These are phyloP conservation scores for Laothoe populi DNA, from an alignment of 2,888 invertebrate species.

Conservation along the genomic window DNA sequence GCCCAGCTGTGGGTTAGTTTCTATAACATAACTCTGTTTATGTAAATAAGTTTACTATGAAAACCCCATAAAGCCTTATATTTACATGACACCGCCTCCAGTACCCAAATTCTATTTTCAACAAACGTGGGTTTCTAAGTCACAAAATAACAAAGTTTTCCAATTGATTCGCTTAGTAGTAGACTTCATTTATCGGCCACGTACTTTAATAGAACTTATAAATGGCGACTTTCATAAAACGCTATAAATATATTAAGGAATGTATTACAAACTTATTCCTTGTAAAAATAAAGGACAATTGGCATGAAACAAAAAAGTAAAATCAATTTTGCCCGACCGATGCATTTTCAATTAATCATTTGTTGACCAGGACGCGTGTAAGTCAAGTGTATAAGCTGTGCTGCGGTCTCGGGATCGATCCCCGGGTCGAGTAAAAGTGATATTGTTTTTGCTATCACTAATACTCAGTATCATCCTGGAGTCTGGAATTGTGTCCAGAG, in stretches of 20 bases:
- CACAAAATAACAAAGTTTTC: background rate
- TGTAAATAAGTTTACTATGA: too few species aligned
- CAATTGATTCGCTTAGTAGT: slow-evolving; percentile 15
- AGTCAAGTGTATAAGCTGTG: slow-evolving; percentile 62
- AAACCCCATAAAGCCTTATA: slow-evolving; percentile 4
- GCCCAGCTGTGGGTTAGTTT: too few species aligned
- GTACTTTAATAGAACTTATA: slow-evolving; percentile 19
- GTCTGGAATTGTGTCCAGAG: too few species aligned
- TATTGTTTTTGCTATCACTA: too few species aligned
- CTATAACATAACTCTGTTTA: too few species aligned
- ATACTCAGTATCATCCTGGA: too few species aligned
- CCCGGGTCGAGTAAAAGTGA: too few species aligned
- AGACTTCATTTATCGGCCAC: slow-evolving; percentile 6
- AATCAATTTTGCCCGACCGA: background rate
- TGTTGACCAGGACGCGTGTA: slow-evolving; percentile 50
- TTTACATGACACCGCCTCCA: background rate
- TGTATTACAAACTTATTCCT: background rate
- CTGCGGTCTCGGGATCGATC: too few species aligned
- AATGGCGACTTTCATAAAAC: background rate
- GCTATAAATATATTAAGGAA: background rate
- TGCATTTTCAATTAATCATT: slow-evolving; percentile 35
- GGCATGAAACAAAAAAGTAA: slow-evolving; percentile 2
- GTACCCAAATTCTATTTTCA: slow-evolving; percentile 9
- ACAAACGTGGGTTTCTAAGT: slow-evolving; percentile 4
- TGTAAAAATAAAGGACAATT: slow-evolving; percentile 3